These are phyloP conservation scores for Leptinotarsa juncta DNA, from an alignment of 2,888 invertebrate genomes.

Conservation along the genomic window DNA sequence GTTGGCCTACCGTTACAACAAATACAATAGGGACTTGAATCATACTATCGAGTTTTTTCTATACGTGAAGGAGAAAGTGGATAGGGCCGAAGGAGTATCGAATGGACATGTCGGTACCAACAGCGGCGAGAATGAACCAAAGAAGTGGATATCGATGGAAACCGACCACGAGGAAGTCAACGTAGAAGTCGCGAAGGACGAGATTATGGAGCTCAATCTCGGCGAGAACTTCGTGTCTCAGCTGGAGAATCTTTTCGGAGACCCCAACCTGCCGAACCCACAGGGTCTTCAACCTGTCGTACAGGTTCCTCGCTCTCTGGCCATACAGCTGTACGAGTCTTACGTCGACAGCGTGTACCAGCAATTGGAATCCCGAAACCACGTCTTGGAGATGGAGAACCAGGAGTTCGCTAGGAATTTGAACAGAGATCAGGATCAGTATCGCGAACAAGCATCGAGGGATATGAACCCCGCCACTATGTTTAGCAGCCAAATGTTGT, in stretches of 20 bases:
- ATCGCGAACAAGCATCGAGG: constrained; percentile 48
- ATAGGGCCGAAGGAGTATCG: constrained; percentile 30
- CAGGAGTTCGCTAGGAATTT: constrained; percentile 74
- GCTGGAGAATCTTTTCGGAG: constrained; percentile 74
- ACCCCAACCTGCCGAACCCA: constrained; percentile 67
- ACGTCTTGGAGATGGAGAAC: constrained; percentile 72
- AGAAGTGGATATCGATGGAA: constrained; percentile 59
- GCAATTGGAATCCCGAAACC: constrained; percentile 74
- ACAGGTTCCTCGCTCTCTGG: constrained; percentile 73
- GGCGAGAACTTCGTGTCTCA: constrained; percentile 74
- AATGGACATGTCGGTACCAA: constrained; percentile 23
- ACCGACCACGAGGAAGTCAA: constrained; percentile 58
- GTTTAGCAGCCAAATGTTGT: constrained; percentile 78
- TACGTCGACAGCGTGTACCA: constrained; percentile 79
- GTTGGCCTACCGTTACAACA: constrained; percentile 79
- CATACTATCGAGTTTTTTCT: constrained; percentile 84
- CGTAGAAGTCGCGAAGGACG: constrained; percentile 52
- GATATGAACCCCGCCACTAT: constrained; percentile 73
- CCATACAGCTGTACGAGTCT: constrained; percentile 76
- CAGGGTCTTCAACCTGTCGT: constrained; percentile 72
- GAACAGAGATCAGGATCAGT: constrained; percentile 66
- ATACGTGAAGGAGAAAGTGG: constrained; percentile 73
- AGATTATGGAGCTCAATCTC: constrained; percentile 71
- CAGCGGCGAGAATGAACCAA: constrained; percentile 12
- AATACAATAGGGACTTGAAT: constrained; percentile 80